phyloP scores from a whole-genome alignment of 2,797 vertebrate genomes.

The Sebastolobus alascanus region DNA sequence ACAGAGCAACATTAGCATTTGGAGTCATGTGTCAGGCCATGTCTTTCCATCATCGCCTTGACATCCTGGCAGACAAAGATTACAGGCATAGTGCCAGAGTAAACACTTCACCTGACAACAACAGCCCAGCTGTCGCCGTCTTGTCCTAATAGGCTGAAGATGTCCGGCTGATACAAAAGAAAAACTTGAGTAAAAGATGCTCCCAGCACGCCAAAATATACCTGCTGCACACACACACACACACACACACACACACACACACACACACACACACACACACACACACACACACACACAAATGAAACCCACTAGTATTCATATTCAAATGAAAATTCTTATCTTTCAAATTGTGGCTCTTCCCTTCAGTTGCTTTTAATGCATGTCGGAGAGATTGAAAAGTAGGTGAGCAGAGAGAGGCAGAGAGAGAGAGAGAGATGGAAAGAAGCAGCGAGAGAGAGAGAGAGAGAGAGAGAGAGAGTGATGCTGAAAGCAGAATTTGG shows the following conservation, averaged over 20 bases:
- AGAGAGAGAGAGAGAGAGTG: constrained; percentile 25
- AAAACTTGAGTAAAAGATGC: constrained; percentile 48
- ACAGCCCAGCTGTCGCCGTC: constrained; percentile 53
- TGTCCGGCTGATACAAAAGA: constrained; percentile 70
- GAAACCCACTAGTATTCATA: constrained; percentile 76
- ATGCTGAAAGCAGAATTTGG: constrained; percentile 64
- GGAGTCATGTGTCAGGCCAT: constrained; percentile 6
- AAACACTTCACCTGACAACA: constrained; percentile 73
- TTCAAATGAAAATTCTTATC: constrained; percentile 81
- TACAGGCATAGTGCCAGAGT: constrained; percentile 64
- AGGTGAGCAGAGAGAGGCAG: constrained; percentile 59
- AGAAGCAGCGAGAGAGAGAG: constrained; percentile 47
- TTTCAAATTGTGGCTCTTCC: constrained; percentile 76
- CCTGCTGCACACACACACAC: constrained; percentile 22
- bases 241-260: constrained; percentile 20
- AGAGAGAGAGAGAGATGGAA: constrained; percentile 5
- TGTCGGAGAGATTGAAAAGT: constrained; percentile 80
- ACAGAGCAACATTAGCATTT: constrained; percentile 19
- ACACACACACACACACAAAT: constrained; percentile 38
- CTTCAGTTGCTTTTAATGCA: constrained; percentile 74
- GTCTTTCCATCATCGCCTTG: constrained; percentile 66
- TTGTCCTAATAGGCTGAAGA: constrained; percentile 63
- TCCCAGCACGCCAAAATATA: constrained; percentile 55
- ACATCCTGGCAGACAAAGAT: constrained; percentile 74
- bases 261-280: constrained; percentile 35